Base-by-base conservation (phyloP, 30 jellyfish, hydroid and myxozoan species). In the Turritopsis rubra region DNA sequence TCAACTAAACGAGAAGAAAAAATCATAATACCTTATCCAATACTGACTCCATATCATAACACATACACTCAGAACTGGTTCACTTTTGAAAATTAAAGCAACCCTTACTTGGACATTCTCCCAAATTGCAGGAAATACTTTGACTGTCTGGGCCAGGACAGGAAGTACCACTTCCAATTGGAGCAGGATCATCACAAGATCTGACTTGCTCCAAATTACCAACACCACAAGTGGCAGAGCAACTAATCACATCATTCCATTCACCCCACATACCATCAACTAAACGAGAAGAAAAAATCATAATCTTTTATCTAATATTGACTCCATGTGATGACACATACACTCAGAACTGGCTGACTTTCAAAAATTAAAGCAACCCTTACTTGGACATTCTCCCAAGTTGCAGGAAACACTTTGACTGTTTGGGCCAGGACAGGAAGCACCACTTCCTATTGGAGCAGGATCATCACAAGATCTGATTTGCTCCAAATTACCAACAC, bases 391-490 rank as follows among this genome's bases (percentile, higher is more conserved):
- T 3, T 41, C 60, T 3, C 9, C 60, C 5, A 41, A 41, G 60
- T 41, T 41, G 13, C 60, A 41, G 60, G 60, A 41, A 13, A 41
- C 13, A 41, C 5, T 41, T 41, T 41, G 60, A 5, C 13, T 13
- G 13, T 41, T 13, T 3, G 13, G 60, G 5, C 60, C 60, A 41
- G 5, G 9, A 41, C 60, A 41, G 13, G 60, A 41, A 41, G 13
- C 60, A 41, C 60, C 60, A 41, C 60, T 13, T 3, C 60, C 60
- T 3, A 5, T 41, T 41, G 60, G 60, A 41, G 17, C 7, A 8
- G 77, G 77, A 68, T 26, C 30, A 26, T 68, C 77, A 16, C 77
- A 68, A 21, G 77, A 68, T 68, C 77, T 68, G 28, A 68, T 17
- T 26, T 68, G 29, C 16, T 3, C 5, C 7, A 26, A 3, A 21